Conservation (phyloP, 2,797 vertebrate species). For the Kryptopterus vitreolus region DNA sequence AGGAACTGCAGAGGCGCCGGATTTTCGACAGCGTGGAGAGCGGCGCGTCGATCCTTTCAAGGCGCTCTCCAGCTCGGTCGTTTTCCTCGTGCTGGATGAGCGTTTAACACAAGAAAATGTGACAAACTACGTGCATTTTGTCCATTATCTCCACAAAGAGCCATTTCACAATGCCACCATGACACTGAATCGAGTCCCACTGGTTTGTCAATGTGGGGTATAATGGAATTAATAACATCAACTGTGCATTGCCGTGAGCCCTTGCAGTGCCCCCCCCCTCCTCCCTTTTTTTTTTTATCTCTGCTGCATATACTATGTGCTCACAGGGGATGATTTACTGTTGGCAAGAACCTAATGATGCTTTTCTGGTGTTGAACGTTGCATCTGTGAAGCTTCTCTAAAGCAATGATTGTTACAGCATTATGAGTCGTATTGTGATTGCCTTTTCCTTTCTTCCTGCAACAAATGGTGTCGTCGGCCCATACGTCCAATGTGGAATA, state of each 20-base stretch:
- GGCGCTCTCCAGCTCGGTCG: conserved; percentile 70
- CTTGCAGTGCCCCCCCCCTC: conserved; percentile 56
- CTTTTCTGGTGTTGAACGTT: conserved; percentile 52
- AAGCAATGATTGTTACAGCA: conserved; percentile 32
- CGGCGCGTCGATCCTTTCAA: conserved; percentile 63
- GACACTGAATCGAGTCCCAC: conserved; percentile 66
- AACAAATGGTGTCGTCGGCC: conserved; percentile 32
- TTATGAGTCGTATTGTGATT: conserved; percentile 47
- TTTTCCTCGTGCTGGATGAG: conserved; percentile 67
- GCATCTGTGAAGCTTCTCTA: conserved; percentile 49
- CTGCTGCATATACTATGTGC: conserved; percentile 58
- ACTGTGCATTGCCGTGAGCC: conserved; percentile 65
- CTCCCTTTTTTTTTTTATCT: conserved; percentile 61
- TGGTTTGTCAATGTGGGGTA: conserved; percentile 69
- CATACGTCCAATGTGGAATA: conserved; percentile 24
- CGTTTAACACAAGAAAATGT: conserved; percentile 71
- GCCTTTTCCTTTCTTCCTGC: conserved; percentile 41
- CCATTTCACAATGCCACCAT: conserved; percentile 63
- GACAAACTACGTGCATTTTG: conserved; percentile 62
- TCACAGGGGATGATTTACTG: conserved; percentile 63
- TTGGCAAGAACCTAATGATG: conserved; percentile 55
- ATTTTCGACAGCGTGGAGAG: conserved; percentile 62
- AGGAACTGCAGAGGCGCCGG: conserved; percentile 63
- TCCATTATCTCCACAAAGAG: conserved; percentile 56
- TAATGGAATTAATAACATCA: conserved; percentile 73